Evolutionary conservation across 1,140 invertebrate species (phyloP).

Genomic region (Macrobrachium nipponense): DNA sequence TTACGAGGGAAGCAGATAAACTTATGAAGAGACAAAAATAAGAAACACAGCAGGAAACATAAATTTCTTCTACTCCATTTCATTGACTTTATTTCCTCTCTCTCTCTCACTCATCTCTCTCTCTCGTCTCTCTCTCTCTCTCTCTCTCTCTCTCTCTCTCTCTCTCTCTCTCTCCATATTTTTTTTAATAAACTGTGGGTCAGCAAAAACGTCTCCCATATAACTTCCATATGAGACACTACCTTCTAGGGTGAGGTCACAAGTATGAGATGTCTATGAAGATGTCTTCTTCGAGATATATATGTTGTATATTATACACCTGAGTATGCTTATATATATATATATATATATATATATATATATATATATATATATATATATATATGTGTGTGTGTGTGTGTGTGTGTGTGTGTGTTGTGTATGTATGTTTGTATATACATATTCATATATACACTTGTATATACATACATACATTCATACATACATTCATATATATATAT

Average conservation of each 20-base stretch:
- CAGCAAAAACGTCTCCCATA: too few relatives aligned
- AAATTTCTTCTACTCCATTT: too few relatives aligned
- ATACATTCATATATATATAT: background rate
- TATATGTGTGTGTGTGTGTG: background rate
- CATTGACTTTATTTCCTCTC: background rate
- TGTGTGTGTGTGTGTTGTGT: background rate
- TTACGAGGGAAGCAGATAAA: too few relatives aligned
- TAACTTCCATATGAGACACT: too few relatives aligned
- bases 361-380: constrained; percentile 14
- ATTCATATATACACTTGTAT: background rate
- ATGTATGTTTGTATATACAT: background rate
- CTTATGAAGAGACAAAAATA: too few relatives aligned
- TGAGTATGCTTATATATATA: background rate
- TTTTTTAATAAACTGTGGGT: too few relatives aligned
- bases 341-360: constrained; percentile 16
- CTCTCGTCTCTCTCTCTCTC: background rate
- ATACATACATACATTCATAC: background rate
- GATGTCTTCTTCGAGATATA: too few relatives aligned
- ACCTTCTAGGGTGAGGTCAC: too few relatives aligned
- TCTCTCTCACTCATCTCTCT: background rate
- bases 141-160: background rate
- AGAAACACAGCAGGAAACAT: too few relatives aligned
- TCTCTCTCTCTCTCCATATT: background rate
- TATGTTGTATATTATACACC: background rate
- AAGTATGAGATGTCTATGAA: too few relatives aligned